Base-by-base conservation (phyloP, 2,797 vertebrate species). In the Gallirallus australis region DNA sequence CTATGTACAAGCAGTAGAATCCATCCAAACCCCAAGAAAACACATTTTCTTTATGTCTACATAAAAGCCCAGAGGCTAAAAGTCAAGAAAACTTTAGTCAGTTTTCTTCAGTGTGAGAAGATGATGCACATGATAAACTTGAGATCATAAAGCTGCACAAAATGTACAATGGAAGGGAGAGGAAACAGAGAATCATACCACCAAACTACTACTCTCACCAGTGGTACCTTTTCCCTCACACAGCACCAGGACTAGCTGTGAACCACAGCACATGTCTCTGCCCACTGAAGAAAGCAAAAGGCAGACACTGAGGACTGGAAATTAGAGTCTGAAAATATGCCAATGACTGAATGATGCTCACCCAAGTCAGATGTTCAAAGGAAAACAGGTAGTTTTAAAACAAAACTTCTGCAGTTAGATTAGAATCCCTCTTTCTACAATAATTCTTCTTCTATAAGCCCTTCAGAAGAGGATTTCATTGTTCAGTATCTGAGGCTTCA, bases 91-190 rank as follows among this genome's bases (percentile, higher is more conserved):
- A 11, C 48, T 20, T 54, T 33, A 52, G 5, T 17, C 12, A 12
- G 6, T 37, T 82, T 85, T 63, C 79, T 47, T 14, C 7, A 71
- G 3, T 30, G 24, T 53, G 24, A 61, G n/a, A 54, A 48, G 20
- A 48, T 48, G 47, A 42, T 11, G 28, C 37, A 39, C 1, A 0
- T 6, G 1, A 50, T 21, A 42, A 63, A 64, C 25, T 9, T n/a
- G 35, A 60, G 37, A 61, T 30, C 5, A 2, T 39, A 54, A 53
- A 6, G 6, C 15, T n/a, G 23, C 59, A 37, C 18, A 37, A 64
- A 56, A 65, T 23, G 6, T 39, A 11, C 1, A 8, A 27, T 8
- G 9, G n/a, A 40, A 59, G 9, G 30, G 50, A 57, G 6, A 15
- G 35, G 39, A 84, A 84, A 66, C 15, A n/a, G 27, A 82, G 33